Conservation (phyloP, 2,113 vertebrate species). For the Tachysurus vachellii region DNA sequence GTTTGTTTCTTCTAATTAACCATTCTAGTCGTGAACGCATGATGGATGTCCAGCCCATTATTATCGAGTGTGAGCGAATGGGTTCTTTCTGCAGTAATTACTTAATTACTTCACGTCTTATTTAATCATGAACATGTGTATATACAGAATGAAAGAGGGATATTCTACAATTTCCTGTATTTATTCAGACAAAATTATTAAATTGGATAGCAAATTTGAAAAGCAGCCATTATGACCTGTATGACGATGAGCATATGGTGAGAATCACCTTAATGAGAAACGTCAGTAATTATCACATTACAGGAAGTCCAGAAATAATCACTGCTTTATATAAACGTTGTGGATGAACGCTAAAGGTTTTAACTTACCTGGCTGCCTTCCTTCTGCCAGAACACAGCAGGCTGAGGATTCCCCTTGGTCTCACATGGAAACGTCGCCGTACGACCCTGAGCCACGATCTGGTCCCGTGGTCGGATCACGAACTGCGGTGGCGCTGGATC, state of each 20-base stretch:
- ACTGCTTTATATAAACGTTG: background rate
- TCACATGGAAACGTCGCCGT: constrained; percentile 95
- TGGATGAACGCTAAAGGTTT: background rate
- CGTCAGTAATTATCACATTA: background rate
- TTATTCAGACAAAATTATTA: background rate
- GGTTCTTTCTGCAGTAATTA: constrained; percentile 80
- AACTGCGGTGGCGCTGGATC: constrained; percentile 93
- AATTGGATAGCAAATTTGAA: background rate
- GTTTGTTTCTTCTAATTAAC: constrained; percentile 81
- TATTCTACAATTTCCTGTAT: background rate
- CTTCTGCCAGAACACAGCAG: constrained; percentile 98
- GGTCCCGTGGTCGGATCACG: constrained; percentile 95
- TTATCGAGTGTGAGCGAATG: constrained; percentile 81
- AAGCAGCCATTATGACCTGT: background rate
- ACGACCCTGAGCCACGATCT: constrained; percentile 94
- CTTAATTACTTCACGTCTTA: constrained; percentile 66
- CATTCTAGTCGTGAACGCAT: constrained; percentile 77
- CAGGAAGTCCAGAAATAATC: background rate
- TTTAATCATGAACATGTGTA: constrained; percentile 29
- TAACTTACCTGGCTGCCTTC: constrained; percentile 92
- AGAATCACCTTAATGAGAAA: background rate
- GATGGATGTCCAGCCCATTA: constrained; percentile 88
- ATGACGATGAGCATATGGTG: background rate
- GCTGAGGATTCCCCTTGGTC: constrained; percentile 97
- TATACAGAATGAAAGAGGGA: background rate